Percentiles rank a stretch among this genome's conserved stretches.
Conservation (phyloP, 1,140 invertebrate genomes). For the Papilio aristodemus region DNA sequence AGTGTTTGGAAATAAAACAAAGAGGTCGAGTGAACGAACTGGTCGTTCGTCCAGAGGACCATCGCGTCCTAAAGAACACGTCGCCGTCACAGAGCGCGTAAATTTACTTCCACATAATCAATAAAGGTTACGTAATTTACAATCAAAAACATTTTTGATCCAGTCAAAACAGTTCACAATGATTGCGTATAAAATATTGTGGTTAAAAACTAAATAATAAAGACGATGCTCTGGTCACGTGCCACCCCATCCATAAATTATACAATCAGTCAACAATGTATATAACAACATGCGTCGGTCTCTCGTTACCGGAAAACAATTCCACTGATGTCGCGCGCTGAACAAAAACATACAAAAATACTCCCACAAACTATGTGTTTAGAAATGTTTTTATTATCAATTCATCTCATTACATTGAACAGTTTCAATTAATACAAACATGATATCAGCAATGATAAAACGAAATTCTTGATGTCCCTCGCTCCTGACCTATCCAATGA, state of each 20-base stretch:
- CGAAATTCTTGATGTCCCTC: neutral
- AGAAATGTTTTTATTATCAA: neutral
- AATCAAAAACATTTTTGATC: constrained; percentile 62
- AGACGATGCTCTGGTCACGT: constrained; percentile 41
- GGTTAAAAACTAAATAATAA: constrained; percentile 79
- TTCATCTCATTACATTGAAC: neutral
- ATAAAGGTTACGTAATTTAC: constrained; percentile 58
- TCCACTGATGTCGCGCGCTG: constrained; percentile 1
- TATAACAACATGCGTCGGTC: constrained; percentile 36
- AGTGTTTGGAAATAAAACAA: constrained; percentile 29
- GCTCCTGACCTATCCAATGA: neutral
- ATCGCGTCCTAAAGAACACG: constrained; percentile 25
- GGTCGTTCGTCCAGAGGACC: neutral
- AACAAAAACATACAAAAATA: constrained; percentile 11
- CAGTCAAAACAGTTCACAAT: constrained; percentile 53
- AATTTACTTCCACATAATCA: constrained; percentile 9
- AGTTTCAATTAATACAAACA: constrained; percentile 7
- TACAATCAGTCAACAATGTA: constrained; percentile 69
- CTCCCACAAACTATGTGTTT: constrained; percentile 10
- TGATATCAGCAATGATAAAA: constrained; percentile 5
- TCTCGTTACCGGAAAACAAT: neutral
- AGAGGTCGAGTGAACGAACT: constrained; percentile 19
- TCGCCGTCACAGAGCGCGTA: neutral
- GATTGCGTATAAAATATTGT: constrained; percentile 45
- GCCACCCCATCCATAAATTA: constrained; percentile 65